Percentiles rank a stretch among this genome's conserved stretches.
Evolutionary conservation across 1,140 invertebrate species (phyloP).

Genomic region (Cyphomyrmex costatus): DNA sequence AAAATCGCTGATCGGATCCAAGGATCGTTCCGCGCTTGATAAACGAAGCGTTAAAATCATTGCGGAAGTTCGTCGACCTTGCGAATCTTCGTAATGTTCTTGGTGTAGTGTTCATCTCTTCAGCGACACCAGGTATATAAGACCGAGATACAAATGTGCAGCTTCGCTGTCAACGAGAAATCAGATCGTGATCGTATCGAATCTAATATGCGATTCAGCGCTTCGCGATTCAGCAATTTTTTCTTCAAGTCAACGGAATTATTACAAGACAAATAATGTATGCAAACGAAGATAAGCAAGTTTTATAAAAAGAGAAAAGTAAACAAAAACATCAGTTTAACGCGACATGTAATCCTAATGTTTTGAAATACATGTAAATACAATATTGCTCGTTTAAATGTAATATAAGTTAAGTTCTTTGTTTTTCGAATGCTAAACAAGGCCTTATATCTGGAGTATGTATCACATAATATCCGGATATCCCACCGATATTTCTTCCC

Average conservation of each 20-base stretch:
- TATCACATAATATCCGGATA: background rate
- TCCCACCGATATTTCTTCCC: background rate
- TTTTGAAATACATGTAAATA: constrained; percentile 28
- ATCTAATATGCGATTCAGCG: constrained; percentile 27
- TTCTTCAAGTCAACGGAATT: constrained; percentile 18
- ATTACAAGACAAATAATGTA: constrained; percentile 10
- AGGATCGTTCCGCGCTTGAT: background rate
- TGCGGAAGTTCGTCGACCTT: background rate
- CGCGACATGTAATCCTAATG: background rate
- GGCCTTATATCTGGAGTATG: background rate
- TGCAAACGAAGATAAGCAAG: background rate
- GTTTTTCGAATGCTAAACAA: background rate
- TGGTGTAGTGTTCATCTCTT: constrained; percentile 44
- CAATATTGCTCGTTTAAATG: background rate
- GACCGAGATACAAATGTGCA: background rate
- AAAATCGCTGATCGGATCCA: background rate
- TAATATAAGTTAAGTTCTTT: background rate
- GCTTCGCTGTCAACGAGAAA: constrained; percentile 45
- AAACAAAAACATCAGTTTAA: constrained; percentile 6
- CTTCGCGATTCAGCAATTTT: constrained; percentile 27
- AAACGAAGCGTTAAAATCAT: background rate
- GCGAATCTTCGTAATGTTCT: constrained; percentile 18
- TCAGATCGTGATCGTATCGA: constrained; percentile 31
- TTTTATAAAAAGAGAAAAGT: background rate
- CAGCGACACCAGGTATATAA: background rate